phyloP scores from a whole-genome alignment of 2,888 invertebrate genomes.

The Axea sp. region DNA sequence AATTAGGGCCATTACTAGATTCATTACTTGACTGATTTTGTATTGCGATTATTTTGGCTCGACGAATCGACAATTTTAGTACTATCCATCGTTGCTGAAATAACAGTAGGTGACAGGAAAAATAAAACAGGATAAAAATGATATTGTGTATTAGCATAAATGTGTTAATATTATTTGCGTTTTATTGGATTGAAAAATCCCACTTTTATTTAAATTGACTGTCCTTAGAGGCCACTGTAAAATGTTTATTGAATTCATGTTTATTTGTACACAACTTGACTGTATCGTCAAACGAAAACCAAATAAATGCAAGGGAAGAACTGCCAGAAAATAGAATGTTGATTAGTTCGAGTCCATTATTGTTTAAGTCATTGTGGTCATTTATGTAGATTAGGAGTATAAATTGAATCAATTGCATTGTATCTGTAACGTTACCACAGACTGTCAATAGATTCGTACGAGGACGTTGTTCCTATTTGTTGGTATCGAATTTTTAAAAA shows the following conservation, averaged over 20 bases:
- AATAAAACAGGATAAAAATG: too few species aligned
- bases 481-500: slow-evolving; percentile 7
- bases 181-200: too few species aligned
- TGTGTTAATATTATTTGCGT: too few species aligned
- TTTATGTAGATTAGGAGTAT: background rate
- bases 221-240: too few species aligned
- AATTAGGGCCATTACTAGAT: slow-evolving; percentile 2
- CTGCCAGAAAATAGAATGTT: slow-evolving; percentile 42
- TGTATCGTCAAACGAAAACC: slow-evolving; percentile 3
- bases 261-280: slow-evolving; percentile 25
- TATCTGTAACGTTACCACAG: slow-evolving; percentile 3
- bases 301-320: slow-evolving; percentile 19
- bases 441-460: slow-evolving; percentile 6
- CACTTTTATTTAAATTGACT: too few species aligned
- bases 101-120: too few species aligned
- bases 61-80: too few species aligned
- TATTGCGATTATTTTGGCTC: too few species aligned
- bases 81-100: too few species aligned
- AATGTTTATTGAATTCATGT: too few species aligned
- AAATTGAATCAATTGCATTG: slow-evolving; percentile 11
- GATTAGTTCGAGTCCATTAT: slow-evolving; percentile 42
- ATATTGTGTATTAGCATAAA: too few species aligned
- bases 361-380: slow-evolving; percentile 30
- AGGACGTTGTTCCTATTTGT: slow-evolving; percentile 30
- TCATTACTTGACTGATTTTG: too few species aligned